These are phyloP conservation scores for Temnothorax nylanderi DNA, from an alignment of 1,140 invertebrate species.

Conservation along the genomic window DNA sequence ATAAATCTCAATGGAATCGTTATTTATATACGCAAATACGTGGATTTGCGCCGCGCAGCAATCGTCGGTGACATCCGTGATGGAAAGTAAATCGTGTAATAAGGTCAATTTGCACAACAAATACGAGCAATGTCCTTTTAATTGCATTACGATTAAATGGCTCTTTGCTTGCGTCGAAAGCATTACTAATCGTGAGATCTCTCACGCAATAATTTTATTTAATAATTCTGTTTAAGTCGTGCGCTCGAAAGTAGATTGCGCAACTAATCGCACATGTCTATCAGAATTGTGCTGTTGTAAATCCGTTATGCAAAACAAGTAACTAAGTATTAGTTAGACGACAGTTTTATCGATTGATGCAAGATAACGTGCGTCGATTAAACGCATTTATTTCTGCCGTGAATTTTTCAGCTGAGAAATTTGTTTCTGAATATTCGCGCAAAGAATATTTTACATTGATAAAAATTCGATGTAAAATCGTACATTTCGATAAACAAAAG, in stretches of 20 bases:
- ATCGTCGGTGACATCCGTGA: not conserved
- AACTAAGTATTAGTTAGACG: slow-evolving; percentile 1
- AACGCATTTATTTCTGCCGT: not conserved
- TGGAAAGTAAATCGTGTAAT: not conserved
- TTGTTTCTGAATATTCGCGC: not conserved
- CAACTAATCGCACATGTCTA: not conserved
- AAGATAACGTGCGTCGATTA: not conserved
- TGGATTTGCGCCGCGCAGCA: not conserved
- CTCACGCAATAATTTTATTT: not conserved
- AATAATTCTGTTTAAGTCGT: not conserved
- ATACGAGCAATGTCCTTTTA: slow-evolving; percentile 1
- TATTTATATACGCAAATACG: not conserved
- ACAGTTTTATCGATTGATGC: not conserved
- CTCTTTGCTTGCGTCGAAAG: not conserved
- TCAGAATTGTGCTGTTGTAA: slow-evolving; percentile 4
- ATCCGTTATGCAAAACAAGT: not conserved
- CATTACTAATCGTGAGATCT: slow-evolving; percentile 25
- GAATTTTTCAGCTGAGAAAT: not conserved
- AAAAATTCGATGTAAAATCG: not conserved
- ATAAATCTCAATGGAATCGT: not conserved
- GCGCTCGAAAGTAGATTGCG: not conserved
- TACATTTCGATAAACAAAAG: not conserved
- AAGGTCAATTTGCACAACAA: not conserved
- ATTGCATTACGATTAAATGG: slow-evolving; percentile 1
- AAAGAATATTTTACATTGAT: not conserved